Conservation (phyloP, 2,888 invertebrate genomes). For the Apodemia mormo region DNA sequence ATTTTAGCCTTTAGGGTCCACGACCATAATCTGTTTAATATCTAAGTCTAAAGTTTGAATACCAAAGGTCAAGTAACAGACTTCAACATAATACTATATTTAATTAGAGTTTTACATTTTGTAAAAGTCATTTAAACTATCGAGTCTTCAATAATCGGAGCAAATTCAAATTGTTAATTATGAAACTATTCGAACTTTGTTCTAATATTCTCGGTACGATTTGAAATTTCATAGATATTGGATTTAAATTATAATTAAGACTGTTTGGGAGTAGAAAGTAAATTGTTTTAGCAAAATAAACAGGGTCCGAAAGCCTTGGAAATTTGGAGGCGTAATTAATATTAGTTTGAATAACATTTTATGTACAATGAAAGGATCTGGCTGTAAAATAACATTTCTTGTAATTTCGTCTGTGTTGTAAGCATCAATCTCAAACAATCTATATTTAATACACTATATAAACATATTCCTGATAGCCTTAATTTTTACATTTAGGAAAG, state of each 20-base stretch:
- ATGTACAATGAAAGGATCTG: neutral
- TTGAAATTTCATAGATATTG: constrained; percentile 11
- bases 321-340: neutral
- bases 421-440: too few species aligned
- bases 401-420: too few species aligned
- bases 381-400: neutral
- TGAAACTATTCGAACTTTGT: neutral
- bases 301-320: neutral
- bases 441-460: too few species aligned
- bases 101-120: neutral
- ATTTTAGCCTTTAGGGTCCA: too few species aligned
- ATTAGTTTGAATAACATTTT: neutral
- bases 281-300: constrained; percentile 13
- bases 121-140: neutral
- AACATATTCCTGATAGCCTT: too few species aligned
- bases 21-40: too few species aligned
- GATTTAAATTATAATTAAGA: constrained; percentile 5
- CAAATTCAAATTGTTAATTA: constrained; percentile 3
- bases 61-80: too few species aligned
- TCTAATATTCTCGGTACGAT: constrained; percentile 6
- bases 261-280: constrained; percentile 6
- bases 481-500: too few species aligned
- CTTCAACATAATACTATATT: neutral
- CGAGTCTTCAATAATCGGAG: neutral
- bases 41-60: too few species aligned